phyloP scores from a whole-genome alignment of 2,888 invertebrate species.

The Eretmocerus hayati region DNA sequence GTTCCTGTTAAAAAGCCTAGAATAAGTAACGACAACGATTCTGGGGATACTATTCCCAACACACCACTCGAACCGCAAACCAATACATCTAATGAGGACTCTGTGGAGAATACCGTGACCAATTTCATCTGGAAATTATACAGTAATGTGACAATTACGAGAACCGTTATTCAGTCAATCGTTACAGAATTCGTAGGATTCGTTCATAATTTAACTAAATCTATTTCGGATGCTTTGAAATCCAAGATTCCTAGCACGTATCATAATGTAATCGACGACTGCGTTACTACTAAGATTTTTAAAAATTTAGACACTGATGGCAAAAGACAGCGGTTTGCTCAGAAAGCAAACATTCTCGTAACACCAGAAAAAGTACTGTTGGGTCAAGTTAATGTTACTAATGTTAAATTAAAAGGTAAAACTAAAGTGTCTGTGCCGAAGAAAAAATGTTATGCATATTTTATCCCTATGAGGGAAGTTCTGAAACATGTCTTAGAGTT shows the following conservation, averaged over 20 bases:
- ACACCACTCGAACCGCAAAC: too few species aligned
- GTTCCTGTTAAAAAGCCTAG: too few species aligned
- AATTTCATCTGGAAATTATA: constrained; percentile 14
- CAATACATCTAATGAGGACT: neutral
- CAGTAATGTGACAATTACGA: constrained; percentile 8
- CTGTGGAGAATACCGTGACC: constrained; percentile 2
- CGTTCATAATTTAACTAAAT: constrained; percentile 1
- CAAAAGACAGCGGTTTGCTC: constrained; percentile 2
- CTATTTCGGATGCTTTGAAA: neutral
- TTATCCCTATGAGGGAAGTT: neutral
- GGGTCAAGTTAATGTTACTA: neutral
- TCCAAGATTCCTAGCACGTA: constrained; percentile 3
- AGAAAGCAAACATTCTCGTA: neutral
- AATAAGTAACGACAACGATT: too few species aligned
- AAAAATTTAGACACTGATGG: constrained; percentile 11
- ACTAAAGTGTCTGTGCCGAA: neutral
- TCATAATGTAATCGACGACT: constrained; percentile 1
- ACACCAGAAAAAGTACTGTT: neutral
- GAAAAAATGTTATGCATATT: neutral
- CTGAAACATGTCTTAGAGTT: neutral
- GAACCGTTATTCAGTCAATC: constrained; percentile 8
- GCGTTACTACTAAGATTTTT: constrained; percentile 4
- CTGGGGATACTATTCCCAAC: too few species aligned
- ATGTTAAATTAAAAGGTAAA: neutral
- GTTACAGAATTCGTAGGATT: constrained; percentile 7